Conservation (phyloP, 2,797 vertebrate species). For the Chaenodraco wilsoni region DNA sequence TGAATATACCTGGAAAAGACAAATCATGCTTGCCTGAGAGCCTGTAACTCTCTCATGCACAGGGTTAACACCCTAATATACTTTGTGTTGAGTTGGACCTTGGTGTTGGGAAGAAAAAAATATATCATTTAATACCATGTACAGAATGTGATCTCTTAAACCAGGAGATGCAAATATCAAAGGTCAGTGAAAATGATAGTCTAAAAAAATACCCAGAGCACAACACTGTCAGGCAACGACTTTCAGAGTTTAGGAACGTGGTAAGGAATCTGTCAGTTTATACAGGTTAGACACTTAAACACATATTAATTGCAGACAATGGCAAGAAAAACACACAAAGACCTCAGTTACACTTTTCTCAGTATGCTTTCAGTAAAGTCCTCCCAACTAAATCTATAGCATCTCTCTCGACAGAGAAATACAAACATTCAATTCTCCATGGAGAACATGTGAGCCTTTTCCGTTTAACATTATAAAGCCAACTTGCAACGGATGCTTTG, state of each 20-base stretch:
- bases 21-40: background rate
- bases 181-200: background rate
- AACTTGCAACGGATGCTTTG: too few relatives aligned
- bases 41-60: background rate
- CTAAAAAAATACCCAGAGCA: background rate
- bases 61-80: background rate
- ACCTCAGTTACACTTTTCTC: too few relatives aligned
- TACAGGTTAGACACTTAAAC: too few relatives aligned
- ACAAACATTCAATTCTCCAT: too few relatives aligned
- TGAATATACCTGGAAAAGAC: background rate
- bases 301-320: too few relatives aligned
- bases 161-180: background rate
- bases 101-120: background rate
- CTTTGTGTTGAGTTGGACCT: background rate
- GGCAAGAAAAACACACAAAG: too few relatives aligned
- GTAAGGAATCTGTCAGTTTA: background rate
- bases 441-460: too few relatives aligned
- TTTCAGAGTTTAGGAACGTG: background rate
- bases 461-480: too few relatives aligned
- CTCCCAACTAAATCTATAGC: too few relatives aligned
- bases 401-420: too few relatives aligned
- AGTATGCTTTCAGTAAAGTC: too few relatives aligned
- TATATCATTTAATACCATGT: background rate
- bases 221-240: background rate
- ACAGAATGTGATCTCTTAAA: background rate